These are phyloP conservation scores for Centruroides sculpturatus DNA, from an alignment of 1,140 invertebrate genomes.

Conservation along the genomic window DNA sequence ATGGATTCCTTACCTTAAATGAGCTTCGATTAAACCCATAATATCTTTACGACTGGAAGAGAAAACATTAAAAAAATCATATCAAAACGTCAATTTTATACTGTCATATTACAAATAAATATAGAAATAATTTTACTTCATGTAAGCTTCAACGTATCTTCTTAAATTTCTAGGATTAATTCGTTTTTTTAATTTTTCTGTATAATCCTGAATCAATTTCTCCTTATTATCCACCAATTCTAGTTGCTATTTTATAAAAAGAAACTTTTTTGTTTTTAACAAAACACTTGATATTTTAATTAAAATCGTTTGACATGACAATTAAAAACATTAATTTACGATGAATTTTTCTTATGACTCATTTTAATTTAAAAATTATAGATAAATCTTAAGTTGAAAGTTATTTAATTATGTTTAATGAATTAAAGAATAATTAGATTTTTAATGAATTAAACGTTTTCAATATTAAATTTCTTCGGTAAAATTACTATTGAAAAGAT, in stretches of 20 bases:
- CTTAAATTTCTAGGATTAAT: conserved; percentile 72
- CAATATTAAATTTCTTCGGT: too few relatives aligned
- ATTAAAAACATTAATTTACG: too few relatives aligned
- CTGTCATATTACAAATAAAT: too few relatives aligned
- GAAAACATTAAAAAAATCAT: background rate
- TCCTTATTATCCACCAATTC: conserved; percentile 44
- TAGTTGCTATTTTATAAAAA: conserved; percentile 31
- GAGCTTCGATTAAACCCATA: conserved; percentile 7
- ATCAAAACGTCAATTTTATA: too few relatives aligned
- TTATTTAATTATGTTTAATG: too few relatives aligned
- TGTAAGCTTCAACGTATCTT: conserved; percentile 61
- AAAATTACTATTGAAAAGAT: too few relatives aligned
- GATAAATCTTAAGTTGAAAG: too few relatives aligned
- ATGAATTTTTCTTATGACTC: too few relatives aligned
- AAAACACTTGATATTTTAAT: background rate
- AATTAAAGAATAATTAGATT: too few relatives aligned
- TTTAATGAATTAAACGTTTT: too few relatives aligned
- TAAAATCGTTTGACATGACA: too few relatives aligned
- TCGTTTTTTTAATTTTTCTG: conserved; percentile 51
- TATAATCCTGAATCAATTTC: conserved; percentile 57
- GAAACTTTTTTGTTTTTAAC: background rate
- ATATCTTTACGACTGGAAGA: conserved; percentile 18
- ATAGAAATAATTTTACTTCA: conserved; percentile 44
- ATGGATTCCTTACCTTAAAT: conserved; percentile 13
- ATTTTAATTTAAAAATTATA: too few relatives aligned